Evolutionary conservation across 2,797 vertebrate species (phyloP).

Genomic region (Cygnus olor): DNA sequence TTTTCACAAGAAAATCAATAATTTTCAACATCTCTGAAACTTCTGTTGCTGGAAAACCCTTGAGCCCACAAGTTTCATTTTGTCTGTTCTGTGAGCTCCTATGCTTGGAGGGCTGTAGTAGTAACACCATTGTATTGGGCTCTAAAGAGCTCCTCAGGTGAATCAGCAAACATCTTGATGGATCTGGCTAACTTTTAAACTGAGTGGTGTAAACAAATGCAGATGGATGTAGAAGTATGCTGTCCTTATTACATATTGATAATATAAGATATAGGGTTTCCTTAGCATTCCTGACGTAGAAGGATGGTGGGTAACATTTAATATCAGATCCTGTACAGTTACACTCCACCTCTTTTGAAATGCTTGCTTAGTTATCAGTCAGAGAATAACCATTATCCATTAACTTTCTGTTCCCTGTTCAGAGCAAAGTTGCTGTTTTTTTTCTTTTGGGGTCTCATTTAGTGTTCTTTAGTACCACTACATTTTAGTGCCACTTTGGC

Average conservation of each 20-base stretch:
- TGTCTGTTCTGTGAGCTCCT: conserved; percentile 22
- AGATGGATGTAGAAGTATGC: background rate
- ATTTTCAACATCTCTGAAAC: conserved; percentile 15
- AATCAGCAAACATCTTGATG: background rate
- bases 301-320: background rate
- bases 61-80: conserved; percentile 50
- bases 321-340: background rate
- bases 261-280: background rate
- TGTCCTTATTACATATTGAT: background rate
- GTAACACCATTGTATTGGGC: background rate
- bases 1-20: conserved; percentile 50
- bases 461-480: background rate
- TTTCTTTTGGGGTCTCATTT: background rate
- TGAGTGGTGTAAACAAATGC: background rate
- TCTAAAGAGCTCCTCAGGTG: background rate
- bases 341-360: background rate
- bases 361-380: fast-evolving
- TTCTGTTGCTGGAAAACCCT: conserved; percentile 41
- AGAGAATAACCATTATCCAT: background rate
- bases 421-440: background rate
- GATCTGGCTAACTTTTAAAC: background rate
- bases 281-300: background rate
- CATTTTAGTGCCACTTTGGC: background rate
- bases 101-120: background rate
- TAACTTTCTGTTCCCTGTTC: background rate